Base-by-base conservation (phyloP, 2,888 invertebrate genomes). In the Drosophila parthenogenetica region DNA sequence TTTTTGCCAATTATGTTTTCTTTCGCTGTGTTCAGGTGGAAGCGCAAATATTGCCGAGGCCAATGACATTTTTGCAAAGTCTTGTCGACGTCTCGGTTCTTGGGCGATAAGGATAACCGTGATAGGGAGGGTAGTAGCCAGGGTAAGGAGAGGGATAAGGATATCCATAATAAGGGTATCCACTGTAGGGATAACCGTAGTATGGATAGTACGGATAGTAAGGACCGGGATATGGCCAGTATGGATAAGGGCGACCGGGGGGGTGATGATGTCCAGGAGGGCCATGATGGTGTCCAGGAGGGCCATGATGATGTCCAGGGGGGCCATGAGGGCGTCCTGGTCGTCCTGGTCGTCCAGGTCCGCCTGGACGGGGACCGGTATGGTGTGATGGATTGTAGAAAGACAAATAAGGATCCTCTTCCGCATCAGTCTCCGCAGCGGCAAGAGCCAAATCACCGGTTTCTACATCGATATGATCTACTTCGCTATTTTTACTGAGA, bases 41-140 rank as follows among this genome's bases (percentile, higher is more conserved):
- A 14, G 45, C 35, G 10, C 57, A 57, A 25, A 57, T 13, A 0
- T 14, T 37, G 2, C 55, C 53, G 3, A 70, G 1, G 0, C 54
- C 53, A 2, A 39, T 0, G n/a, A 71, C 3, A 2, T 11, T 37
- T 8, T 17, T 22, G 58, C 70, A 70, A 17, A 70, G 11, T 39
- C 10, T 54, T 7, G 19, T 17, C 0, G 29, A 13, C 0, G 51
- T 42, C 2, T 51, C 35, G 3, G 14, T 13, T 11, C 11, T 58
- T 13, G 13, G 5, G 5, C 43, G 25, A n/a, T 58, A 1, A 1
- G 37, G 43, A 45, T 17, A 55, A 11, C 43, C 42, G 3, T 43
- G 16, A 45, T 55, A 45, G 1, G 35, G 14, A 17, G 14, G 5
- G 13, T 13, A 13, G 2, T 35, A 35, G 1, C 45, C 35, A 7